phyloP scores from a whole-genome alignment of 2,888 invertebrate species.

The Caenorhabditis sinica region DNA sequence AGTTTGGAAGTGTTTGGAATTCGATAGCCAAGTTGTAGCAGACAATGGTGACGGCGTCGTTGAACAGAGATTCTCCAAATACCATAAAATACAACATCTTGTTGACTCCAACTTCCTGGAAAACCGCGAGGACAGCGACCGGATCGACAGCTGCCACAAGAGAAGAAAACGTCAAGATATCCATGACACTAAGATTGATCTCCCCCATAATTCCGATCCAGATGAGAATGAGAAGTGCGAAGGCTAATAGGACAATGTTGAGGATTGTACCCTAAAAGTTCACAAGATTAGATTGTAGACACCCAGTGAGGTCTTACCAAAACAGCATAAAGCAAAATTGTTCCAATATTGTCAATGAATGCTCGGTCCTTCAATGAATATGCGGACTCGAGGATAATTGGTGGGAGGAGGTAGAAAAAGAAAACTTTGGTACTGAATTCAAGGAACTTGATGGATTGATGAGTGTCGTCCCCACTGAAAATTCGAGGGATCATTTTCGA shows the following conservation, averaged over 20 bases:
- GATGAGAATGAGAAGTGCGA: constrained; percentile 70
- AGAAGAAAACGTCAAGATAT: constrained; percentile 85
- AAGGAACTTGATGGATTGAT: constrained; percentile 78
- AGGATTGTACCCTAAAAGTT: constrained; percentile 82
- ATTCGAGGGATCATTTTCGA: neutral
- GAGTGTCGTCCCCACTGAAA: constrained; percentile 72
- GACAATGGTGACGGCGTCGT: constrained; percentile 87
- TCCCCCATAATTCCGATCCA: constrained; percentile 80
- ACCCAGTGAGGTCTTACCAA: constrained; percentile 84
- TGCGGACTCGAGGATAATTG: constrained; percentile 86
- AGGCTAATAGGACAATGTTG: constrained; percentile 82
- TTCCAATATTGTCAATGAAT: constrained; percentile 86
- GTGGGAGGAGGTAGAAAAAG: constrained; percentile 86
- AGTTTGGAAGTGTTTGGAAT: constrained; percentile 82
- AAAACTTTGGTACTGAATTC: constrained; percentile 85
- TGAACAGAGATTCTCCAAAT: constrained; percentile 87
- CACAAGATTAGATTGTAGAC: neutral
- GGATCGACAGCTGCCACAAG: constrained; percentile 87
- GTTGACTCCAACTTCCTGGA: constrained; percentile 86
- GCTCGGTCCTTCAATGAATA: constrained; percentile 86
- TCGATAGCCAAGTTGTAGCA: constrained; percentile 86
- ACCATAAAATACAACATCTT: constrained; percentile 86
- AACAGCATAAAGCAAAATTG: constrained; percentile 86
- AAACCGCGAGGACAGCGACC: constrained; percentile 85
- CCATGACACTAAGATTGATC: constrained; percentile 74